Conservation (phyloP, 2,888 invertebrate species). For the Encarsia formosa region DNA sequence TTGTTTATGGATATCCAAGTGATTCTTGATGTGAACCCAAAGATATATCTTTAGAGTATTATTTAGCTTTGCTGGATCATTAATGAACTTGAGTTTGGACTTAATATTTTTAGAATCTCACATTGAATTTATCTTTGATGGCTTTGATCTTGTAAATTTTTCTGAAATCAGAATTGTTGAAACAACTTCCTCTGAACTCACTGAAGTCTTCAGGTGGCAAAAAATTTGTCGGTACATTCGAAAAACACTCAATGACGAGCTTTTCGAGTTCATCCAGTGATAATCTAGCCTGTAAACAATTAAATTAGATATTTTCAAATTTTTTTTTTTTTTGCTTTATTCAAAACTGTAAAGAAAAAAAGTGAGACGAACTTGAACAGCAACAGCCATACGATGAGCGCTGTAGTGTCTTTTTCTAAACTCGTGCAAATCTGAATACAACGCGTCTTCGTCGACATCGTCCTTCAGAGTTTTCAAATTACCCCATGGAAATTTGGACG, state of each 20-base stretch:
- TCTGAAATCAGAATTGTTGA: constrained; percentile 60
- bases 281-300: constrained; percentile 55
- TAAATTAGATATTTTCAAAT: neutral
- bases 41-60: no score
- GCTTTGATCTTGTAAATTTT: constrained; percentile 74
- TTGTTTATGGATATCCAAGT: no score
- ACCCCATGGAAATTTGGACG: constrained; percentile 81
- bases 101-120: no score
- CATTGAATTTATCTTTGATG: constrained; percentile 67
- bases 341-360: no score
- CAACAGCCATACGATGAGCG: constrained; percentile 82
- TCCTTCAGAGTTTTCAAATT: constrained; percentile 71
- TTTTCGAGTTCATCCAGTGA: constrained; percentile 63
- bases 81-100: no score
- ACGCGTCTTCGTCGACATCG: constrained; percentile 61
- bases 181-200: constrained; percentile 54
- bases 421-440: constrained; percentile 68
- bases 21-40: no score
- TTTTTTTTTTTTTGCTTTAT: no score
- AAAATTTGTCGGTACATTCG: constrained; percentile 65
- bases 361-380: constrained; percentile 59
- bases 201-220: constrained; percentile 62
- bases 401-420: constrained; percentile 78
- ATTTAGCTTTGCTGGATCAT: no score
- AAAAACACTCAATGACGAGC: constrained; percentile 64